Conservation (phyloP, 2,888 invertebrate species). For the Pilophorus perplexus region DNA sequence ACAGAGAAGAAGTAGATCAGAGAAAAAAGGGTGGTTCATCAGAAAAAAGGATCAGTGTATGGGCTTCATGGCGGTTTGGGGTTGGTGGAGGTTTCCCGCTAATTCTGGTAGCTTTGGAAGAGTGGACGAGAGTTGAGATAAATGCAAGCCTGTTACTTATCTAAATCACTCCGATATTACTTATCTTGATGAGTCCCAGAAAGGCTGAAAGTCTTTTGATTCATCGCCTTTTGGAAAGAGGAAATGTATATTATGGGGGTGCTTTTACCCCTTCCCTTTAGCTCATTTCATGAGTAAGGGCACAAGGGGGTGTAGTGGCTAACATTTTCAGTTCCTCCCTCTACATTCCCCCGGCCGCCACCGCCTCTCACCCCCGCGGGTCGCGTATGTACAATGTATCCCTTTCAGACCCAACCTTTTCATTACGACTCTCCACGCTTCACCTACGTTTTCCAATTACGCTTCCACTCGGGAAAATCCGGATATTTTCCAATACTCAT, state of each 20-base stretch:
- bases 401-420: conserved; percentile 28
- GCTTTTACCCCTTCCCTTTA: conserved; percentile 7
- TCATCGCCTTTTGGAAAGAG: conserved; percentile 13
- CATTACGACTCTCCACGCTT: conserved; percentile 22
- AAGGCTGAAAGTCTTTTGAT: conserved; percentile 1
- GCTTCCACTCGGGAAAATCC: conserved; percentile 29
- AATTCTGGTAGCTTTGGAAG: background rate
- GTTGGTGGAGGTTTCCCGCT: background rate
- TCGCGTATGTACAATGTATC: conserved; percentile 1
- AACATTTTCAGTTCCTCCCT: conserved; percentile 20
- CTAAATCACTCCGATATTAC: conserved; percentile 33
- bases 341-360: background rate
- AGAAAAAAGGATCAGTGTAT: no score
- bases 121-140: background rate
- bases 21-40: no score
- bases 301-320: conserved; percentile 8
- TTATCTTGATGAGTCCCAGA: conserved; percentile 33
- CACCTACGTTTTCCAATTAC: conserved; percentile 31
- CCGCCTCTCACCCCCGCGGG: background rate
- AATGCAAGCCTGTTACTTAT: conserved; percentile 28
- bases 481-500: conserved; percentile 33
- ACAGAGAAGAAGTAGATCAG: no score
- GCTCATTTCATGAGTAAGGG: background rate
- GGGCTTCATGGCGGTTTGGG: no score
- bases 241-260: conserved; percentile 10